Evolutionary conservation across 2,113 vertebrate genomes (phyloP), one percentile per base, ranked within the genome.

Genomic region (Poecilia latipinna): DNA sequence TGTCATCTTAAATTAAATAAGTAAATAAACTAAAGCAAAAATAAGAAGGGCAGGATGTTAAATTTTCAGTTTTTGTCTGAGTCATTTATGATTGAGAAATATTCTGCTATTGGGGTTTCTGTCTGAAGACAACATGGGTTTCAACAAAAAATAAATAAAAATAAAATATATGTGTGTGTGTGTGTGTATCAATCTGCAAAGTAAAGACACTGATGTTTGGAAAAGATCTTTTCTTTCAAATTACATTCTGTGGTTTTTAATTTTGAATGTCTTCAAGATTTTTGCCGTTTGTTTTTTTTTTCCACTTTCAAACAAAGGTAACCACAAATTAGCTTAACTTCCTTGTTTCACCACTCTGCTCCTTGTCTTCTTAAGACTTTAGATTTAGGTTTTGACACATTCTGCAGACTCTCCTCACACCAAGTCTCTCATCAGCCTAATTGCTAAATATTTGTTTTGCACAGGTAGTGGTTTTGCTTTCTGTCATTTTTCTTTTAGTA

Each of bases 251-350:
- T 63, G 13, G 29, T 19, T 19, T 32, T 32, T 19, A 8, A 65
- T 67, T 11, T 60, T 13, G 35, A 69, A 22, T 28, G 2, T 61
- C 8, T 24, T 62, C 17, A 57, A 29, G 3, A 0, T 32, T 19
- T 37, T 54, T 68, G 12, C 65, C 29, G 29, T 2, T 28, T 11
- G 5, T 28, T 63, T 1, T 31, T 80, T 75, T 71, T 51, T 32
- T 8, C 22, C 57, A 31, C 61, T 29, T 74, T 65, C 26, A 68
- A 44, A 69, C 32, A 63, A 61, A 69, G 44, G 63, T 72, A 77
- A 61, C 31, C 15, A 69, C 68, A 65, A 86, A 65, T 61, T 61
- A 66, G 61, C 32, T 12, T 66, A 67, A 71, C 51, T 48, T 51
- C 8, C 19, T 65, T 28, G 24, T 66, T 81, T 68, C 61, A 70